Evolutionary conservation across 2,888 invertebrate species (phyloP), one percentile per base, ranked within the genome.

Genomic region (Stenichneumon culpator): DNA sequence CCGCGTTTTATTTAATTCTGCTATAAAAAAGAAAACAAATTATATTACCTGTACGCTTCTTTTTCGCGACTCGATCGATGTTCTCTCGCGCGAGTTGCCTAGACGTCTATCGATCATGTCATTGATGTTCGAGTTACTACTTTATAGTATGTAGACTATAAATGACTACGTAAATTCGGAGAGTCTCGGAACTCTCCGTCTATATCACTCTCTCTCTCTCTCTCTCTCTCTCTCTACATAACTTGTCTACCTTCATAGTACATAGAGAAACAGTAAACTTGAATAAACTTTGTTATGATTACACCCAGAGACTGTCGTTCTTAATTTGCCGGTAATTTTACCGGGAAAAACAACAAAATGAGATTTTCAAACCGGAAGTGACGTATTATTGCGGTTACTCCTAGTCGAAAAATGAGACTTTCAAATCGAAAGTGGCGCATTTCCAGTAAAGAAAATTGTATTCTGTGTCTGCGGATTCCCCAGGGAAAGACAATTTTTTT

Each of bases 211-310:
- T 85, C 86, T 86, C 87, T 82, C 87, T 88, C n/a, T n/a, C n/a
- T n/a, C n/a, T n/a, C n/a, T n/a, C 57, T 85, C 77, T 85, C 86
- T 86, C 87, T 82, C 87, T 88, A n/a, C 73, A 19, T 74, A 73
- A 78, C 16, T 50, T 84, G 86, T 89, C 86, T 88, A 89, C 72
- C 86, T 86, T 88, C 85, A 85, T 88, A 84, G 88, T 87, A 87
- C 82, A 72, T 60, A 67, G 52, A 67, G 67, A 50, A 25, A 50
- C 74, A 57, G 73, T 77, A 67, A 74, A 85, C 74, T 85, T 82
- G 86, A 89, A 90, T 87, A 87, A 87, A 89, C 69, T 85, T 88
- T 88, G 83, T 88, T 88, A 86, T 79, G 81, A 79, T 70, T 75
- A 85, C 79, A 74, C 28, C 11, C 25, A 65, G 16, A 65, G n/a